phyloP scores from a whole-genome alignment of 1,140 invertebrate species.

The Papilio polyxenes region DNA sequence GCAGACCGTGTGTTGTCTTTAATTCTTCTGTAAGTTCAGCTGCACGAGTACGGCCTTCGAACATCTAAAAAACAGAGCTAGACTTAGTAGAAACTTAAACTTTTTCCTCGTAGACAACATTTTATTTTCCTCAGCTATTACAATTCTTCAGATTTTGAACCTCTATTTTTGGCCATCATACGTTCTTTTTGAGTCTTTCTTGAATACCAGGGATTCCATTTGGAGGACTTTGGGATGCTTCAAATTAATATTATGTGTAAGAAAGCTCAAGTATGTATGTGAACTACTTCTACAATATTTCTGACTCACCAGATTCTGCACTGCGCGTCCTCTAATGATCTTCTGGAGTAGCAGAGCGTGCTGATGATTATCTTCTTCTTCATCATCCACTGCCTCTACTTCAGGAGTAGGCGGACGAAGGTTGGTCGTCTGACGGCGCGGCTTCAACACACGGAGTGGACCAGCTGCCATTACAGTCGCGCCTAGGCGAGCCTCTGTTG shows the following conservation, averaged over 20 bases:
- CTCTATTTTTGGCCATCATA: too few relatives aligned
- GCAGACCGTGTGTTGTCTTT: conserved; percentile 83
- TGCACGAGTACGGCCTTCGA: conserved; percentile 84
- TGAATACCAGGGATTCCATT: too few relatives aligned
- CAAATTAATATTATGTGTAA: too few relatives aligned
- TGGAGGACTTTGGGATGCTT: too few relatives aligned
- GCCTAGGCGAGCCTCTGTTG: conserved; percentile 66
- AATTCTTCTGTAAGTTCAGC: conserved; percentile 86
- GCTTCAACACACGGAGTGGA: conserved; percentile 60
- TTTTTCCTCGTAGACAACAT: too few relatives aligned
- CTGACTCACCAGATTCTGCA: conserved; percentile 84
- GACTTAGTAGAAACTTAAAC: not conserved
- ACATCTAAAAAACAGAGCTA: conserved; percentile 80
- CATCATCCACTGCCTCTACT: conserved; percentile 77
- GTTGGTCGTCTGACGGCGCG: conserved; percentile 42
- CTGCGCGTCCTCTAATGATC: conserved; percentile 84
- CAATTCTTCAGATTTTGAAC: too few relatives aligned
- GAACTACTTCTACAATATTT: conserved; percentile 10
- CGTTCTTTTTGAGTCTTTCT: too few relatives aligned
- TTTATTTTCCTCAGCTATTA: too few relatives aligned
- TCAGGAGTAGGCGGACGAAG: conserved; percentile 80
- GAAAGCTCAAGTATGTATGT: too few relatives aligned
- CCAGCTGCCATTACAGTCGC: conserved; percentile 63
- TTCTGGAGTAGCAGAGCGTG: conserved; percentile 84
- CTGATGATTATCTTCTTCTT: conserved; percentile 82